A percentile compares a stretch with the other conserved stretches of the same genome.
These are phyloP conservation scores for Xenus cinereus DNA, from an alignment of 2,113 vertebrate genomes.

Conservation along the genomic window DNA sequence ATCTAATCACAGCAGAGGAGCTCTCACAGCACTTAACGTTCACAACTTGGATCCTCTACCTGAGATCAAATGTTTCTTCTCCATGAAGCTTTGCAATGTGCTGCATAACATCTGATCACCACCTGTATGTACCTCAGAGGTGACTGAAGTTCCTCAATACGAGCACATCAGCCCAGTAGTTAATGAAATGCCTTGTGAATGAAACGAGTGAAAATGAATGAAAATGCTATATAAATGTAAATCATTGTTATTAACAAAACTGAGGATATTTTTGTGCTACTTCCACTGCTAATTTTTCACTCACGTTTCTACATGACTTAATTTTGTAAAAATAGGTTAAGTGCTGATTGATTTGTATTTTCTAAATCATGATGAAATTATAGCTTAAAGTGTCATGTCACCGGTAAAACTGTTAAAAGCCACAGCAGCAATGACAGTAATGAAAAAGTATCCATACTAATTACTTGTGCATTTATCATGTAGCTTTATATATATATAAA, in stretches of 20 bases:
- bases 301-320: background rate
- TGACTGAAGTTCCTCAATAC: background rate
- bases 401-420: background rate
- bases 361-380: background rate
- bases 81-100: background rate
- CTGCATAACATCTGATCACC: background rate
- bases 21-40: rapidly evolving
- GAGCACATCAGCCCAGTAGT: background rate
- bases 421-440: background rate
- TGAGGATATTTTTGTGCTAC: background rate
- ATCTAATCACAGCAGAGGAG: background rate
- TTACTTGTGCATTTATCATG: background rate
- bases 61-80: background rate
- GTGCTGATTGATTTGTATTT: background rate
- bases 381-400: background rate
- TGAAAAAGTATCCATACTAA: background rate
- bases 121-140: background rate
- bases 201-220: background rate
- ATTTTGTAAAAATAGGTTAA: background rate
- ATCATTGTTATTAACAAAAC: background rate
- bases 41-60: background rate
- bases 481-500: background rate
- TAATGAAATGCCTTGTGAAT: background rate
- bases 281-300: background rate
- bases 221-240: background rate